Evolutionary conservation across 1,140 invertebrate species (phyloP), one percentile per base, ranked within the genome.

Genomic region (Caerostris darwini): DNA sequence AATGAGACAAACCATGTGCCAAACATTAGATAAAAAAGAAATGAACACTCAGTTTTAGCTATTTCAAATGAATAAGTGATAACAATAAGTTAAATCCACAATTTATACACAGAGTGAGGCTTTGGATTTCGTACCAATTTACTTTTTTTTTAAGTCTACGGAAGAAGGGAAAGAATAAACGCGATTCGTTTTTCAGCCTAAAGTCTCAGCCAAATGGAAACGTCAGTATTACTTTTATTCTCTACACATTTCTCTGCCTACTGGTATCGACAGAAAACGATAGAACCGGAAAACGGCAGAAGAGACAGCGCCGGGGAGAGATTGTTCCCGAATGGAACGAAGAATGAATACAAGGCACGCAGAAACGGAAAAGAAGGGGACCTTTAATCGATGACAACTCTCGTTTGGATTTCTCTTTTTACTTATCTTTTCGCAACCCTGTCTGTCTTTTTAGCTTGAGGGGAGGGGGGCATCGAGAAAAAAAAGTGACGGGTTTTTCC

Each of bases 361-460:
- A 34, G 34, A 71, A 91, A 88, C 57, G 71, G 19, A 58, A 61
- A n/a, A 57, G 77, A 34, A 34, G 19, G 58, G 77, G 77, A 61
- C 8, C n/a, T 91, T 91, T 91, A 91, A 91, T 91, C 90, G 90
- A 91, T 91, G 90, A 82, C 90, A 91, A 91, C 71, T 91, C 77
- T 91, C 90, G 90, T 81, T 91, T 91, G 82, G 71, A 91, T 91
- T 91, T 91, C 90, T 91, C 69, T 91, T 91, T 91, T 91, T 82
- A 82, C 69, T 91, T 91, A 81, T 91, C 54, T n/a, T 67, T 91
- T 59, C 19, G 69, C 71, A n/a, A 81, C 71, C 90, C 71, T 91
- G 90, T 82, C 77, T 91, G 71, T 82, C 90, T 81, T 69, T 87
- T 56, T 56, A 64, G 64, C 59, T 50, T 14, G 53, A 7, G 19